These are phyloP conservation scores for Montipora efflorescens DNA, from an alignment of 64 coral and sea anemone species.

Conservation along the genomic window DNA sequence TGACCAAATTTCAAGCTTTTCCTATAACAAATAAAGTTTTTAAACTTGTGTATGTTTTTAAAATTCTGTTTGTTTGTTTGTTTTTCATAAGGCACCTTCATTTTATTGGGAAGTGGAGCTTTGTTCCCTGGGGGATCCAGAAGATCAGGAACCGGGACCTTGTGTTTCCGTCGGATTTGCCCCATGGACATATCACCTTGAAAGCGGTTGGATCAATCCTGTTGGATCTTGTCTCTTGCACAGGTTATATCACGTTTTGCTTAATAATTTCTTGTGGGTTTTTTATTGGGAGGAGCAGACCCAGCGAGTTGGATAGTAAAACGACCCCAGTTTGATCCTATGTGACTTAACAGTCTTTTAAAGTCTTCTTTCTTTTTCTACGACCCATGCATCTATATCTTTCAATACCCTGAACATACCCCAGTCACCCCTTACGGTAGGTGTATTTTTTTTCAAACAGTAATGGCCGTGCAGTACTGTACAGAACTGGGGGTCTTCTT, in stretches of 20 bases:
- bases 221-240: constrained; percentile 87
- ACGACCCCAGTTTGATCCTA: too few species aligned
- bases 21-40: background rate
- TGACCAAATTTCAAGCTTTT: too few species aligned
- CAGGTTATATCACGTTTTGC: constrained; percentile 33
- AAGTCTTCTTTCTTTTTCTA: too few species aligned
- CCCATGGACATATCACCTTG: constrained; percentile 42
- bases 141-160: constrained; percentile 28
- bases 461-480: constrained; percentile 94
- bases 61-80: background rate
- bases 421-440: too few species aligned
- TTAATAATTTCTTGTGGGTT: background rate
- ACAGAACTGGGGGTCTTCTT: constrained; percentile 80
- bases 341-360: too few species aligned
- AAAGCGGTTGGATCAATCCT: constrained; percentile 75
- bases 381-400: too few species aligned
- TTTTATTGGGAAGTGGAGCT: constrained; percentile 95
- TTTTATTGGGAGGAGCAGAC: background rate
- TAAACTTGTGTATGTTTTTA: background rate
- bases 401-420: too few species aligned
- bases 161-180: constrained; percentile 85
- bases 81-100: constrained; percentile 76
- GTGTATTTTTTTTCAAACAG: constrained; percentile 26
- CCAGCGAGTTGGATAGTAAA: too few species aligned
- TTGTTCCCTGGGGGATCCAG: constrained; percentile 60